Conservation (phyloP, 1,140 invertebrate genomes). For the Drosophila parvula region DNA sequence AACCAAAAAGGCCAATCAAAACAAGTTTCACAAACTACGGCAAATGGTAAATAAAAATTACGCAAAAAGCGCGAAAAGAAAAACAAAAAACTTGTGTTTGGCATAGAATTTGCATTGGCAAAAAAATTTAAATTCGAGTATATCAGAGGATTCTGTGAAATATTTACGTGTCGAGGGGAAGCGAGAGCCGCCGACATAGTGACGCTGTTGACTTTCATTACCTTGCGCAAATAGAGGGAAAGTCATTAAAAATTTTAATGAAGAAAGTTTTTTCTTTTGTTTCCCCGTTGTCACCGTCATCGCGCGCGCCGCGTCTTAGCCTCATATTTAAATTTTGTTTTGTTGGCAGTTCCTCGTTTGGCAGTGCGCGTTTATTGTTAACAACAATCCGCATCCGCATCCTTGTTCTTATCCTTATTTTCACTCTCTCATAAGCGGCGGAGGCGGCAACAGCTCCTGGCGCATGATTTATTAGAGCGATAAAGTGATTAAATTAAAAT, state of each 20-base stretch:
- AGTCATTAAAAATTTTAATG: conserved; percentile 81
- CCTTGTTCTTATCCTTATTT: conserved; percentile 5
- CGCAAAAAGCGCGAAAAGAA: conserved; percentile 9
- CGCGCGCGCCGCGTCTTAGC: conserved; percentile 46
- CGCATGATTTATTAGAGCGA: conserved; percentile 77
- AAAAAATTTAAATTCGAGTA: conserved; percentile 31
- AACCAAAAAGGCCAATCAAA: conserved; percentile 25
- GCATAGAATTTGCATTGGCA: conserved; percentile 63
- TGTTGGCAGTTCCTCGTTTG: conserved; percentile 56
- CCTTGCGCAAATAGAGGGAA: conserved; percentile 77
- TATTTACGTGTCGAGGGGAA: conserved; percentile 39
- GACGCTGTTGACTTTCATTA: conserved; percentile 78
- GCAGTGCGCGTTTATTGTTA: conserved; percentile 66
- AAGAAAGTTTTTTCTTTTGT: conserved; percentile 80
- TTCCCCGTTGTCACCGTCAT: conserved; percentile 55
- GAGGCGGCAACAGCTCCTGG: conserved; percentile 13
- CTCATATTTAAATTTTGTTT: conserved; percentile 80
- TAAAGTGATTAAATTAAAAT: conserved; percentile 83
- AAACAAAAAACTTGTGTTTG: conserved; percentile 12
- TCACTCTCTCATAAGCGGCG: conserved; percentile 10
- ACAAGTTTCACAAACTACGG: conserved; percentile 19
- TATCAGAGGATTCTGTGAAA: conserved; percentile 17
- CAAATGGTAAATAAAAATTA: conserved; percentile 13
- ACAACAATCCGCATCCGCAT: conserved; percentile 60
- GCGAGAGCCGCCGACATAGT: conserved; percentile 60